These are phyloP conservation scores for Bombus turneri DNA, from an alignment of 1,140 invertebrate genomes.

Conservation along the genomic window DNA sequence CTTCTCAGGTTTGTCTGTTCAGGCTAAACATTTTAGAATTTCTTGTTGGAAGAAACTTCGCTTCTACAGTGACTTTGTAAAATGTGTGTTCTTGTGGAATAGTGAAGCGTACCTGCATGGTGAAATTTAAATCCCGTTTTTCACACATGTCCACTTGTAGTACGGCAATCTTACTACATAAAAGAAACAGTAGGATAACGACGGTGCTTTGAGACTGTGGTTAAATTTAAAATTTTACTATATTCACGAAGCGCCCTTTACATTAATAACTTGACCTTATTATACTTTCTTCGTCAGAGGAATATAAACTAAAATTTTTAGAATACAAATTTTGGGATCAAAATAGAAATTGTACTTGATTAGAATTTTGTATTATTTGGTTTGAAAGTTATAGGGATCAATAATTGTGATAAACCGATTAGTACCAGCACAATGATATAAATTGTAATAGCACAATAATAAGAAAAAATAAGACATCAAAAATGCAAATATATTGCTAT, in stretches of 20 bases:
- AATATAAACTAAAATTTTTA: not conserved
- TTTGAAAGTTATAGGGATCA: not conserved
- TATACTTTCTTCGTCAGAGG: not conserved
- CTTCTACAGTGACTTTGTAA: conserved; percentile 3
- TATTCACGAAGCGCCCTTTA: not conserved
- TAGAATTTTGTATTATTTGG: not conserved
- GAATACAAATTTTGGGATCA: not conserved
- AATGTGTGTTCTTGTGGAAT: not conserved
- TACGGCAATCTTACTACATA: not conserved
- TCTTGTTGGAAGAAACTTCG: not conserved
- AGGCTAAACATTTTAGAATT: not conserved
- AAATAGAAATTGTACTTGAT: not conserved
- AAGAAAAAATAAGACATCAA: not conserved
- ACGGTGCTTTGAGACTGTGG: not conserved
- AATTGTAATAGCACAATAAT: not conserved
- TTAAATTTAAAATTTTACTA: not conserved
- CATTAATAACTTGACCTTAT: not conserved
- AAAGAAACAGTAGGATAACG: not conserved
- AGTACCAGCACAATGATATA: not conserved
- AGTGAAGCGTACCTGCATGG: not conserved
- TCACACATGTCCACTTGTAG: not conserved
- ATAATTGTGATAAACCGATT: not conserved
- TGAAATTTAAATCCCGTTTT: conserved; percentile 7
- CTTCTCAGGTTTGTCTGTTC: not conserved
- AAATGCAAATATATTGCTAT: too few species aligned